Percentiles rank a stretch among this genome's conserved stretches.
Evolutionary conservation across 2,888 invertebrate species (phyloP).

Genomic region (Scaptomyza flava): DNA sequence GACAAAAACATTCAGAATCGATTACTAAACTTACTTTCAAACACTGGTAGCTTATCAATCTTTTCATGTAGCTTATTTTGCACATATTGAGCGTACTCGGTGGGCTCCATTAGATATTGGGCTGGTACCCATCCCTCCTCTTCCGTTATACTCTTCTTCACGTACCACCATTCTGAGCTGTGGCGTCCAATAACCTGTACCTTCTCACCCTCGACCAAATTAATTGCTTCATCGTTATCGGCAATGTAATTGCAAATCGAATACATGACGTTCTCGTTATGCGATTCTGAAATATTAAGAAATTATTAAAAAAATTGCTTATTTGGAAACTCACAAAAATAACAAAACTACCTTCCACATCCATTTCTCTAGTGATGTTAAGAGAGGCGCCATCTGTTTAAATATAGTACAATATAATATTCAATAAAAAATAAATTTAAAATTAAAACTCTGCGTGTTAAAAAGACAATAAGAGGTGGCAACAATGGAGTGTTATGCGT

Average conservation of each 20-base stretch:
- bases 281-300: conserved; percentile 71
- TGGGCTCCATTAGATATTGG: conserved; percentile 93
- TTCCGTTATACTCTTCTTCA: conserved; percentile 94
- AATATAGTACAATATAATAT: conserved; percentile 47
- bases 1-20: conserved; percentile 22
- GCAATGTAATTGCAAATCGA: conserved; percentile 94
- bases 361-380: conserved; percentile 89
- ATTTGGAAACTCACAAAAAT: background rate
- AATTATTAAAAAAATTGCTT: background rate
- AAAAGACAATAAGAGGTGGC: conserved; percentile 12
- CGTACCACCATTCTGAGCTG: conserved; percentile 96
- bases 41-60: conserved; percentile 95
- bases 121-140: conserved; percentile 98
- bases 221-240: conserved; percentile 94
- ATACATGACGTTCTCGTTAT: conserved; percentile 91
- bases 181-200: conserved; percentile 93
- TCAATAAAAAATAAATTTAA: conserved; percentile 1
- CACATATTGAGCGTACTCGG: conserved; percentile 91
- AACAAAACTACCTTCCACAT: conserved; percentile 85
- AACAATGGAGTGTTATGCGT: conserved; percentile 57
- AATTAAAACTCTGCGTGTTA: conserved; percentile 6
- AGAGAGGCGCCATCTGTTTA: conserved; percentile 89
- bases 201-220: conserved; percentile 95
- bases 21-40: conserved; percentile 90
- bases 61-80: conserved; percentile 95